A percentile compares a stretch with the other conserved stretches of the same genome.
phyloP scores from a whole-genome alignment of 2,888 invertebrate genomes.

The Tenthredo mesomela region DNA sequence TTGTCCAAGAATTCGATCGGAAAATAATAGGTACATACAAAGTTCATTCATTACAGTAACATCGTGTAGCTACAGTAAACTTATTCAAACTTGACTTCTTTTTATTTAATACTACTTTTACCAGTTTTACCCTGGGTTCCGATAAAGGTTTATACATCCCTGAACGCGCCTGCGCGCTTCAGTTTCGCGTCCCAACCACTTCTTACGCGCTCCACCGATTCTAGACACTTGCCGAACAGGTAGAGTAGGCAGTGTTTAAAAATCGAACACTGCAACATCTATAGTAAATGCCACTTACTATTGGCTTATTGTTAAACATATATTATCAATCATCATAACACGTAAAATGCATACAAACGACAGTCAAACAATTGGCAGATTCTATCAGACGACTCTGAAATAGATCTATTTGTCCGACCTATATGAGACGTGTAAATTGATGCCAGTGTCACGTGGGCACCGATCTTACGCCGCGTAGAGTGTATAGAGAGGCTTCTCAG shows the following conservation, averaged over 20 bases:
- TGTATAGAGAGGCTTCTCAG: constrained; percentile 53
- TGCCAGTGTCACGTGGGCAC: constrained; percentile 22
- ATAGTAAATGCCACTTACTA: not conserved
- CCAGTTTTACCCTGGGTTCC: not conserved
- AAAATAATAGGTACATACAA: not conserved
- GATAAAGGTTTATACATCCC: constrained; percentile 2
- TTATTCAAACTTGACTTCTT: not conserved
- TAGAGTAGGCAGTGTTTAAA: constrained; percentile 48
- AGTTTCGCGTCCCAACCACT: constrained; percentile 37
- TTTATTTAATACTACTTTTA: not conserved
- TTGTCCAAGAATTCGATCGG: not conserved
- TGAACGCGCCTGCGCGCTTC: constrained; percentile 30
- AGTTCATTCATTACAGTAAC: not conserved
- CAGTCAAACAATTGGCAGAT: constrained; percentile 1
- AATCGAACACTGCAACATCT: constrained; percentile 31
- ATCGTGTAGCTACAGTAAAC: not conserved
- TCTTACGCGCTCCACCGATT: constrained; percentile 42
- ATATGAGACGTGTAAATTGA: constrained; percentile 21
- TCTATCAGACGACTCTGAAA: not conserved
- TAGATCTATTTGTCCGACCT: constrained; percentile 3
- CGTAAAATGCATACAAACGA: not conserved
- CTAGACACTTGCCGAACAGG: constrained; percentile 36
- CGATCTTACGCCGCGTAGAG: constrained; percentile 7
- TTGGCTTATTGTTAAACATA: not conserved
- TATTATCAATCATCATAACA: not conserved